Conservation (phyloP, 2,888 invertebrate species). For the Acanthosepion lycidas region DNA sequence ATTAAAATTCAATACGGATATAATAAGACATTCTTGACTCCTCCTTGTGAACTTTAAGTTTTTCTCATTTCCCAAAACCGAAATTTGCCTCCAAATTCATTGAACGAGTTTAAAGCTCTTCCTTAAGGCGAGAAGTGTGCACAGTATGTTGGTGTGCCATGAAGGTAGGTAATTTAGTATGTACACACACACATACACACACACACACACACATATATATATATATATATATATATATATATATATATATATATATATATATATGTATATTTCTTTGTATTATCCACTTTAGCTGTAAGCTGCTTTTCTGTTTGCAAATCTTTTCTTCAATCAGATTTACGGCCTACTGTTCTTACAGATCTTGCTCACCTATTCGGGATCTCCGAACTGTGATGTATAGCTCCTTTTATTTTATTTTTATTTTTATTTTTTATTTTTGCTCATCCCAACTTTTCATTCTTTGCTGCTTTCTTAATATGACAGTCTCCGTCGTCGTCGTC, state of each 20-base stretch:
- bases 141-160: too few species aligned
- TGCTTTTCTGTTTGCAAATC: background rate
- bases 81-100: background rate
- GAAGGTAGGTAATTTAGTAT: too few species aligned
- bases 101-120: too few species aligned
- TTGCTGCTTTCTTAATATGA: background rate
- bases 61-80: too few species aligned
- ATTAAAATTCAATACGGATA: too few species aligned
- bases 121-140: too few species aligned
- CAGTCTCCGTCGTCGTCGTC: background rate
- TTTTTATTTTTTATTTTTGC: background rate
- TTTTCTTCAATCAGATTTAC: background rate
- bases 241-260: background rate
- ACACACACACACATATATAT: background rate
- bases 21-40: too few species aligned
- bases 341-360: background rate
- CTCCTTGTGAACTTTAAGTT: too few species aligned
- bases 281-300: background rate
- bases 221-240: conserved; percentile 2
- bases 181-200: too few species aligned
- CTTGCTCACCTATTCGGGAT: background rate
- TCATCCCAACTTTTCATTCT: background rate
- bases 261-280: background rate
- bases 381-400: background rate
- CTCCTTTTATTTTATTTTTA: too few species aligned